Evolutionary conservation across 2,797 vertebrate genomes (phyloP).

Genomic region (Takifugu rubripes): DNA sequence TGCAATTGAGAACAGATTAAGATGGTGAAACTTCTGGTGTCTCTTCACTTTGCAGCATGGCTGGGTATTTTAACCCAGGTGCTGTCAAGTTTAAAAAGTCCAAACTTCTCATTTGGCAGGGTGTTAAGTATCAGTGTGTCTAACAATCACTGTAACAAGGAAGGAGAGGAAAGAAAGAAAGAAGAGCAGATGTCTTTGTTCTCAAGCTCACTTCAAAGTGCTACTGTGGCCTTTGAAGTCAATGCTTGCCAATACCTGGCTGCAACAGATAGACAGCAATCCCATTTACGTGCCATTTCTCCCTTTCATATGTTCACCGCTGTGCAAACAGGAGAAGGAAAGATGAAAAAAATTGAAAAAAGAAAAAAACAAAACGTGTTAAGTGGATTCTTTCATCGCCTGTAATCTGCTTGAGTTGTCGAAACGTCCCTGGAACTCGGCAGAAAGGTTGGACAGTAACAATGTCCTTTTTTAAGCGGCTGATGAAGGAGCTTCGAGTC

Average conservation of each 20-base stretch:
- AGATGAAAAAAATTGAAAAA: constrained; percentile 31
- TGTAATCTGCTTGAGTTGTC: constrained; percentile 52
- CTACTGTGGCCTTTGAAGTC: constrained; percentile 67
- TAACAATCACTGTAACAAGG: constrained; percentile 59
- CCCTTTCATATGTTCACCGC: constrained; percentile 48
- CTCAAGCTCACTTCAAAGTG: constrained; percentile 71
- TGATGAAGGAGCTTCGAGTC: constrained; percentile 65
- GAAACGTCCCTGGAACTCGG: constrained; percentile 49
- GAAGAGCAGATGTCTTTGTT: constrained; percentile 61
- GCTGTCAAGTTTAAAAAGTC: constrained; percentile 37
- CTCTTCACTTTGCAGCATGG: too few relatives aligned
- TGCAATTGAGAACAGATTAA: not conserved
- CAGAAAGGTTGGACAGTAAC: constrained; percentile 59
- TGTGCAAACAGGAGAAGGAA: constrained; percentile 63
- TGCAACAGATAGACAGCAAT: constrained; percentile 56
- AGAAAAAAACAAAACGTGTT: constrained; percentile 71
- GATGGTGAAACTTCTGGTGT: not conserved
- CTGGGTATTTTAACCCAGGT: constrained; percentile 1
- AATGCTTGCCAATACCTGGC: constrained; percentile 58
- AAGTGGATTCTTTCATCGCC: constrained; percentile 69
- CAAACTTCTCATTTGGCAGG: constrained; percentile 49
- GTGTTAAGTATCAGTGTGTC: constrained; percentile 58
- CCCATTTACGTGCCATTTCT: constrained; percentile 64
- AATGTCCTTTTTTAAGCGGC: constrained; percentile 66
- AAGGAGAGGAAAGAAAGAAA: constrained; percentile 24